A percentile compares a stretch with the other conserved stretches of the same genome.
Evolutionary conservation across 2,113 vertebrate species (phyloP).

Genomic region (Bubo blakistoni): DNA sequence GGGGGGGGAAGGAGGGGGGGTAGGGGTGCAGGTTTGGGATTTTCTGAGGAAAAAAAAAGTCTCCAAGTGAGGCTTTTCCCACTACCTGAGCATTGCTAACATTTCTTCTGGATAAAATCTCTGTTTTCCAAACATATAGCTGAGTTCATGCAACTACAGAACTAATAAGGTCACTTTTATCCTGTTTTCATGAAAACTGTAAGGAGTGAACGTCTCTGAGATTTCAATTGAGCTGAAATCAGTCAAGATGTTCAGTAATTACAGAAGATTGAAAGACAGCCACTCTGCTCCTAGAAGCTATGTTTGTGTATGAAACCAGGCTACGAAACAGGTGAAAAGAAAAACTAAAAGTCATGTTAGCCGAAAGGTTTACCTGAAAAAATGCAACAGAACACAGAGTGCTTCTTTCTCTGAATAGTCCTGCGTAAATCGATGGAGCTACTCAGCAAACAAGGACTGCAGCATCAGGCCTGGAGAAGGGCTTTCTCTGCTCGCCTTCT

Average conservation of each 20-base stretch:
- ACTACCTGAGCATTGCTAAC: not conserved
- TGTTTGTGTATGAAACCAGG: not conserved
- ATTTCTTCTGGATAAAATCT: not conserved
- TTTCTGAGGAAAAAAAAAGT: fast-evolving
- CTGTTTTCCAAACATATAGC: not conserved
- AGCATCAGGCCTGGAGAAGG: not conserved
- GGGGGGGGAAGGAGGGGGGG: too few species aligned
- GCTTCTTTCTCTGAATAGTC: not conserved
- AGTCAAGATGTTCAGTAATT: not conserved
- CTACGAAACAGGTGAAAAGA: not conserved
- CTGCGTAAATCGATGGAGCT: not conserved
- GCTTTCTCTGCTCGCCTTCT: not conserved
- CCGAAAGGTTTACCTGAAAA: not conserved
- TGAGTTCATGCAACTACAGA: not conserved
- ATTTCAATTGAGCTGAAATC: not conserved
- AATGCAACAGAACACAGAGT: not conserved
- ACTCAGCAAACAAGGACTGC: not conserved
- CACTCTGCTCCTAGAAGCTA: not conserved
- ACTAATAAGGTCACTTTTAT: not conserved
- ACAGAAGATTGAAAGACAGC: not conserved
- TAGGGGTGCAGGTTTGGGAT: too few species aligned
- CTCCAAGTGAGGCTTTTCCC: not conserved
- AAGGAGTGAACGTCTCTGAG: not conserved
- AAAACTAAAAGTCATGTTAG: not conserved
- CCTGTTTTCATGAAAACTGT: not conserved